Conservation (phyloP, 2,797 vertebrate species). For the Propithecus deckenii region DNA sequence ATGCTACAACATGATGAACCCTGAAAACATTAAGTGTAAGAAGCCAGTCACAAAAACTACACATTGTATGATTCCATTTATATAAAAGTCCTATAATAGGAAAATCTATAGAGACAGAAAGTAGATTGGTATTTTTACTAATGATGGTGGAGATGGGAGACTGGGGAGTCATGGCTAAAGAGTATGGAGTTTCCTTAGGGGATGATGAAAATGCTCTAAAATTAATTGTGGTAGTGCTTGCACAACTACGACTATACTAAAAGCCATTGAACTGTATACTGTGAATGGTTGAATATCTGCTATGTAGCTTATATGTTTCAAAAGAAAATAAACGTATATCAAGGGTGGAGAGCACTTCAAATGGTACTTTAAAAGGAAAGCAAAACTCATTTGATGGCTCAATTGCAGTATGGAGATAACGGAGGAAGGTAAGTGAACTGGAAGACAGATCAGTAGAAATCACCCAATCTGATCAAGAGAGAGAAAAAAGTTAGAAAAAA, state of each 20-base stretch:
- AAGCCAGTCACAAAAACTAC: neutral
- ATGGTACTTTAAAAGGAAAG: neutral
- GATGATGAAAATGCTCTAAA: neutral
- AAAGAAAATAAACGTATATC: neutral
- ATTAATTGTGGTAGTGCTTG: neutral
- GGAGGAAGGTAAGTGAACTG: neutral
- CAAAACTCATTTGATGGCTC: neutral
- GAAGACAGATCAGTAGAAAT: neutral
- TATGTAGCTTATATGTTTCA: neutral
- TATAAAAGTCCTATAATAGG: neutral
- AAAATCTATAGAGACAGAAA: neutral
- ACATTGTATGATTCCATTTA: neutral
- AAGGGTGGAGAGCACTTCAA: neutral
- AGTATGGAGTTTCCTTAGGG: neutral
- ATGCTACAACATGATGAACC: neutral
- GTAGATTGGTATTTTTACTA: neutral
- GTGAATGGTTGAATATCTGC: neutral
- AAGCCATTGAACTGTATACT: neutral
- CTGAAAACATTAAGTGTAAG: conserved; percentile 17
- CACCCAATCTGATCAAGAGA: neutral
- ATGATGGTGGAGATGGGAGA: neutral
- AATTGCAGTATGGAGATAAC: neutral
- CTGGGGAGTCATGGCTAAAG: neutral
- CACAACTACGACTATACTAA: neutral
- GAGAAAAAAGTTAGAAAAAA: neutral